Conservation (phyloP, 2,888 invertebrate genomes). For the Standfussiana lucernea region DNA sequence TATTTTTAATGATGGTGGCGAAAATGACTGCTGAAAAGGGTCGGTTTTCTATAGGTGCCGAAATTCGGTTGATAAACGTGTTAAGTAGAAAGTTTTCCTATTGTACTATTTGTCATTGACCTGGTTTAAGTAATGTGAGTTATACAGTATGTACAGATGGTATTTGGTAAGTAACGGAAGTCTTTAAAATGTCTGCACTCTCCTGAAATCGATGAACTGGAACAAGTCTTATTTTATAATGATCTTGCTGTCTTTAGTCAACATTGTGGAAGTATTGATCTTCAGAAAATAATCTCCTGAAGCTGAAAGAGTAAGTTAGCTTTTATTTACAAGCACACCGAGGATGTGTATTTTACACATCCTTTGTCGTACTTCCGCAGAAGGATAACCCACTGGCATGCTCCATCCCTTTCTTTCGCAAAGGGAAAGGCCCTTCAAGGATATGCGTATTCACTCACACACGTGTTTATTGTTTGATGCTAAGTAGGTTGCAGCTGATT, state of each 20-base stretch:
- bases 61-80: conserved; percentile 15
- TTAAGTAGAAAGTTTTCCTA: conserved; percentile 4
- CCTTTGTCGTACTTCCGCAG: not conserved
- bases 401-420: conserved; percentile 19
- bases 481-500: conserved; percentile 49
- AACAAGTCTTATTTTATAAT: not conserved
- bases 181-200: not conserved
- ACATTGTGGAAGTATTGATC: not conserved
- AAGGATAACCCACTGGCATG: not conserved
- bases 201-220: not conserved
- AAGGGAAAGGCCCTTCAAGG: conserved; percentile 4
- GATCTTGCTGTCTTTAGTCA: not conserved
- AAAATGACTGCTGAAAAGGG: conserved; percentile 25
- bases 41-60: conserved; percentile 5
- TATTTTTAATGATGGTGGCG: conserved; percentile 40
- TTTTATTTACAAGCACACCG: not conserved
- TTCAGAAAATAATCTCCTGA: no score
- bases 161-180: not conserved
- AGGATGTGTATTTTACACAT: conserved; percentile 4
- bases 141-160: not conserved
- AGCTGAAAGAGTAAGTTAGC: no score
- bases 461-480: conserved; percentile 42
- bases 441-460: conserved; percentile 28
- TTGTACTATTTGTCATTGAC: conserved; percentile 9
- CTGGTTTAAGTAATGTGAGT: not conserved